Base-by-base conservation (phyloP, 2,888 invertebrate genomes). In the Drosophila kokeensis region DNA sequence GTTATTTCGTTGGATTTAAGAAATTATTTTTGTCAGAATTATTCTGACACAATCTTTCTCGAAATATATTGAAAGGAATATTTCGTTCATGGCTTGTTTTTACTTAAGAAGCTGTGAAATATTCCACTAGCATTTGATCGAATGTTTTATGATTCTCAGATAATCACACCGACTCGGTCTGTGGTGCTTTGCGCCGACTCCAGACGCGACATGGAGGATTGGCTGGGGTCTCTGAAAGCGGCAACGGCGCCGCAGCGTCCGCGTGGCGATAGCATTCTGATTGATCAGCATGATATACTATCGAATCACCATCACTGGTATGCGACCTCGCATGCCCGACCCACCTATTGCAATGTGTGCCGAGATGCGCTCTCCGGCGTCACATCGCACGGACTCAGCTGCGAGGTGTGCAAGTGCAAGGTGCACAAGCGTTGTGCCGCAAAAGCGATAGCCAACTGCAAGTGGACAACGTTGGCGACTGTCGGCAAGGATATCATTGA, bases 341-440 rank as follows among this genome's bases (percentile, higher is more conserved):
- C 99, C 50, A 98, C 98, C 1, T 99, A 98, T 94, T 99, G 99
- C 94, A 99, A 99, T 93, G 98, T 99, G 49, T 99, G 99, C 93
- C 95, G 98, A 69, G 99, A 99, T 92, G 97, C 98, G 24, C 95
- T 99, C 52, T 96, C 95, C 92, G 98, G 98, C 57, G 98, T 99
- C 49, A 98, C 98, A 1, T 98, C 98, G 77, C 98, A 98, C 93
- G 99, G 99, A 45, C 95, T 98, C 40, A 98, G 98, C 81, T 99
- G 99, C 93, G 99, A 99, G 94, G 97, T 99, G 42, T 99, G 99
- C 95, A 99, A 99, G 94, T 97, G 97, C 93, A 99, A 99, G 93
- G 98, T 98, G 72, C 99, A 99, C 94, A 99, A 99, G 94, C 94
- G 97, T 63, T 99, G 99, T 93, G 98, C 98, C 0, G 95, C 96